Evolutionary conservation across 1,140 invertebrate genomes (phyloP).

Genomic region (Stegodyphus mimosarum): DNA sequence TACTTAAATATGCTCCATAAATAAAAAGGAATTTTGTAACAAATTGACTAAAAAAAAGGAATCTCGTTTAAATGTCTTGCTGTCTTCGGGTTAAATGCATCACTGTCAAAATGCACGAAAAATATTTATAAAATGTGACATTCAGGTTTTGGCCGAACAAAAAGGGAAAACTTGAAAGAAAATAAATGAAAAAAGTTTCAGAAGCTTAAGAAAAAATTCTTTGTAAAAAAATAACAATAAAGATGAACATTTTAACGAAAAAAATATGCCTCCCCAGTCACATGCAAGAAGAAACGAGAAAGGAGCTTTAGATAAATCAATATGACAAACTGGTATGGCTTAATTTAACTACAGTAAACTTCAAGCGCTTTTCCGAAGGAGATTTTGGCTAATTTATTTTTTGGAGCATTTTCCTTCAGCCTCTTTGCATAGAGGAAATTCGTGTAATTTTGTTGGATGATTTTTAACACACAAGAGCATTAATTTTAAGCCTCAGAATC

Average conservation of each 20-base stretch:
- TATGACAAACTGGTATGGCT: constrained; percentile 44
- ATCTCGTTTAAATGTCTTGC: neutral
- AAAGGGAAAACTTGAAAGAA: constrained; percentile 12
- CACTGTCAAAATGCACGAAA: constrained; percentile 16
- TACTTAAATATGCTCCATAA: too few species aligned
- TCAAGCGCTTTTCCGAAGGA: neutral
- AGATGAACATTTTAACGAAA: constrained; percentile 18
- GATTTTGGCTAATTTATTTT: too few species aligned
- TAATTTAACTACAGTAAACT: constrained; percentile 46
- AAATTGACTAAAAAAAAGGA: neutral
- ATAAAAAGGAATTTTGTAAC: neutral
- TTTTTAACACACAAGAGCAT: too few species aligned
- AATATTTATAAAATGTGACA: constrained; percentile 16
- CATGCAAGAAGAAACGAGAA: constrained; percentile 11
- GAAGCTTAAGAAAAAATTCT: neutral
- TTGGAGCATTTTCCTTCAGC: too few species aligned
- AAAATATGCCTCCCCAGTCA: constrained; percentile 25
- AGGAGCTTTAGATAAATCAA: constrained; percentile 35
- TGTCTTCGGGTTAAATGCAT: constrained; percentile 5
- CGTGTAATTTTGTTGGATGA: too few species aligned
- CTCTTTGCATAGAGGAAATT: too few species aligned
- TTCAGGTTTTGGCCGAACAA: constrained; percentile 21
- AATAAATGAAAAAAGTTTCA: constrained; percentile 22
- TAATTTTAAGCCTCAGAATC: too few species aligned
- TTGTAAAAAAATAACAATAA: constrained; percentile 15